A percentile compares a stretch with the other conserved stretches of the same genome.
These are phyloP conservation scores for Zaprionus lachaisei DNA, from an alignment of 1,140 invertebrate genomes.

Conservation along the genomic window DNA sequence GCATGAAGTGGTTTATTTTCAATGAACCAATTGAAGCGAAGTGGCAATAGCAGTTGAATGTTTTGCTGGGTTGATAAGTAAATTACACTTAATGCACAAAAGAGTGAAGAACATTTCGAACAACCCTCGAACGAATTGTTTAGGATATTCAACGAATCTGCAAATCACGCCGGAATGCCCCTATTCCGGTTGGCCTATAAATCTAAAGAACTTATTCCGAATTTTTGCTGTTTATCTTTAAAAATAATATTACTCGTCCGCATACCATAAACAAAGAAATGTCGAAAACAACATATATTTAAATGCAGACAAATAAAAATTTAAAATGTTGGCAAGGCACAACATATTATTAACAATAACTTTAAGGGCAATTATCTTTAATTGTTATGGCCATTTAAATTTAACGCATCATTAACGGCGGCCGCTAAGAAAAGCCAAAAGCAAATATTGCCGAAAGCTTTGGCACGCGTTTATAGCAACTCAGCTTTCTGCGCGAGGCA, in stretches of 20 bases:
- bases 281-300: neutral
- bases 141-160: neutral
- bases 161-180: neutral
- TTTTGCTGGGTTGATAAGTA: neutral
- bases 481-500: constrained; percentile 46
- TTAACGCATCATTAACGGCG: constrained; percentile 78
- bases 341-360: constrained; percentile 73
- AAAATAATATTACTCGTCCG: neutral
- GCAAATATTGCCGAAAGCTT: constrained; percentile 43
- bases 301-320: constrained; percentile 12
- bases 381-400: constrained; percentile 82
- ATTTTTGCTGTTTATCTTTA: neutral
- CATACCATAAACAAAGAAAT: neutral
- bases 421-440: constrained; percentile 22
- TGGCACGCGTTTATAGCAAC: constrained; percentile 37
- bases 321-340: constrained; percentile 20
- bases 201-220: neutral
- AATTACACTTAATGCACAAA: neutral
- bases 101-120: neutral
- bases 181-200: neutral
- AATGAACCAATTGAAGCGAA: neutral
- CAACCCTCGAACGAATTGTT: neutral
- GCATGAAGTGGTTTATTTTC: neutral
- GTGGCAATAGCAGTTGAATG: neutral
- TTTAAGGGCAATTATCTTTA: constrained; percentile 77